These are phyloP conservation scores for Puma concolor DNA, from an alignment of 2,113 vertebrate genomes.

Conservation along the genomic window DNA sequence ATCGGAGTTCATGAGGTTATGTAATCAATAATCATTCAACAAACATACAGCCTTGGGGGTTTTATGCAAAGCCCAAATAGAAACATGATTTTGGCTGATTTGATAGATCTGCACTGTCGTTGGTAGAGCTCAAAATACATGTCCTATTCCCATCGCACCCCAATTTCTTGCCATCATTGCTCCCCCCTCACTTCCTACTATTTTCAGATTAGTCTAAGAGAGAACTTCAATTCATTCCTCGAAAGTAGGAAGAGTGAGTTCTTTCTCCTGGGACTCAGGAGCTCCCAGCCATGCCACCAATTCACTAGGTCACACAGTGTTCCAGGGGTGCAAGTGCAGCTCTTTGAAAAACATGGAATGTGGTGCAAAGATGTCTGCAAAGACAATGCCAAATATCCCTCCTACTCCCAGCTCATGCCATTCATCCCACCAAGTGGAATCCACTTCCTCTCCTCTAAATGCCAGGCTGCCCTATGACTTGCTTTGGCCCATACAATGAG, in stretches of 20 bases:
- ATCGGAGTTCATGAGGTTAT: neutral
- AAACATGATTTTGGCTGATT: neutral
- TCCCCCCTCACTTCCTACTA: neutral
- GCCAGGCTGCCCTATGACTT: neutral
- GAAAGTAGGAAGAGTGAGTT: neutral
- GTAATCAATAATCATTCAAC: neutral
- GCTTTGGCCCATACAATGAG: neutral
- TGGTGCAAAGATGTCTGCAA: neutral
- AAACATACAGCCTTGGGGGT: neutral
- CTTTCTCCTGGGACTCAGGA: neutral
- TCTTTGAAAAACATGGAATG: neutral
- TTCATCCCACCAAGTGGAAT: neutral
- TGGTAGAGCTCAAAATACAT: neutral
- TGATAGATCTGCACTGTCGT: neutral
- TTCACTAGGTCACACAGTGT: neutral
- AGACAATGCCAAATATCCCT: neutral
- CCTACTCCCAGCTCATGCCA: neutral
- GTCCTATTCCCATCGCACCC: neutral
- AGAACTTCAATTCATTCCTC: neutral
- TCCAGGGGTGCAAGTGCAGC: fast-evolving
- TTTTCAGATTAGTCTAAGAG: neutral
- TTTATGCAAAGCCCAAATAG: neutral
- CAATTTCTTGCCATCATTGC: neutral
- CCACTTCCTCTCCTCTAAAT: neutral
- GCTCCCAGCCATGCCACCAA: neutral